Conservation (phyloP, 2,888 invertebrate genomes). For the Sarcophaga subvicina region DNA sequence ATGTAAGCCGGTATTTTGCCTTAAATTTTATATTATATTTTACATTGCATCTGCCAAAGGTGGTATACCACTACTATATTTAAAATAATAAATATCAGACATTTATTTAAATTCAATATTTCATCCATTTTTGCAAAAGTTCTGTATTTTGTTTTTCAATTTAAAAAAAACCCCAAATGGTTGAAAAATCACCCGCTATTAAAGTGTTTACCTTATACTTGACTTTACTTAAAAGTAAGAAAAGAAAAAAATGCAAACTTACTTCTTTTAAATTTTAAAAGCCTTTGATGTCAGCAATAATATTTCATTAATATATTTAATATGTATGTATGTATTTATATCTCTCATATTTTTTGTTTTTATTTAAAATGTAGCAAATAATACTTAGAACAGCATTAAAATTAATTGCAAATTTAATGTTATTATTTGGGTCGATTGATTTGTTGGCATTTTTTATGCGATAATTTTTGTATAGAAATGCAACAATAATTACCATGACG, state of each 20-base stretch:
- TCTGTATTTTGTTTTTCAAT: too few species aligned
- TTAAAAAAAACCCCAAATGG: not conserved
- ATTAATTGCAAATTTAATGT: conserved; percentile 41
- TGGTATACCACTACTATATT: too few species aligned
- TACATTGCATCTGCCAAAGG: too few species aligned
- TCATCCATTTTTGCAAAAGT: too few species aligned
- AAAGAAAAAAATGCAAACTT: not conserved
- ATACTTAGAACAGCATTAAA: conserved; percentile 68
- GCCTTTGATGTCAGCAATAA: conserved; percentile 40
- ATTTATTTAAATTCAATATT: too few species aligned
- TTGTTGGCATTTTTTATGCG: conserved; percentile 2
- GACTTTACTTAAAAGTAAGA: not conserved
- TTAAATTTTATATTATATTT: too few species aligned
- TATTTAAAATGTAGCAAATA: conserved; percentile 5
- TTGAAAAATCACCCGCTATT: not conserved
- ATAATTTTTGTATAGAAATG: not conserved
- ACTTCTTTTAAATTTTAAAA: not conserved
- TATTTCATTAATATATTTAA: conserved; percentile 77
- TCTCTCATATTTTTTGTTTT: not conserved
- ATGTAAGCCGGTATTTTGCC: too few species aligned
- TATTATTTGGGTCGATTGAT: conserved; percentile 61
- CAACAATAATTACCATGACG: conserved; percentile 64
- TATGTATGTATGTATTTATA: too few species aligned
- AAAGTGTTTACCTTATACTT: conserved; percentile 50
- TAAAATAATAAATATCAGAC: too few species aligned